Percentiles rank a stretch among this genome's conserved stretches.
Evolutionary conservation across 2,888 invertebrate species (phyloP).

Genomic region (Agrochola circellaris): DNA sequence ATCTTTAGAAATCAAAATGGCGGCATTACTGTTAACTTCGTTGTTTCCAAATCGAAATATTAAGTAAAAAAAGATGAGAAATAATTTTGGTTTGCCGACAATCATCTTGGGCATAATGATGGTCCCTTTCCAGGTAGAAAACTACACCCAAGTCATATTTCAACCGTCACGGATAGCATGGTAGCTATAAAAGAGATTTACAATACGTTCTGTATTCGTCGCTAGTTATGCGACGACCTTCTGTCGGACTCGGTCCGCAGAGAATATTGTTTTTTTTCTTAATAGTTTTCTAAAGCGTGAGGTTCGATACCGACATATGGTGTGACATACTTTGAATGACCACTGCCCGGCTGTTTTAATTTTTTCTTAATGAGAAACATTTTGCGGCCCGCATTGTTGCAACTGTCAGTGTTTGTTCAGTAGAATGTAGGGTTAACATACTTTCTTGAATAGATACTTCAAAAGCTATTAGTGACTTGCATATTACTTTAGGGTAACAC

Average conservation of each 20-base stretch:
- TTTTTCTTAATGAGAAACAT: slow-evolving; percentile 73
- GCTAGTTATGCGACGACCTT: slow-evolving; percentile 89
- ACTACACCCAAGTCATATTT: slow-evolving; percentile 89
- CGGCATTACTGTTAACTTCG: slow-evolving; percentile 80
- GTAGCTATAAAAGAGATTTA: slow-evolving; percentile 89
- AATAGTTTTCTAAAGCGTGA: slow-evolving; percentile 79
- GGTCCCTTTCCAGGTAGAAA: slow-evolving; percentile 89
- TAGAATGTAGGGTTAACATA: slow-evolving; percentile 20
- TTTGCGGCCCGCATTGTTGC: slow-evolving; percentile 65
- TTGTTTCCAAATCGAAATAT: slow-evolving; percentile 82
- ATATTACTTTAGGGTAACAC: background rate
- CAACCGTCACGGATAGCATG: slow-evolving; percentile 86
- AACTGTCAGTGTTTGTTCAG: slow-evolving; percentile 77
- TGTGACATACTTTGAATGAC: slow-evolving; percentile 84
- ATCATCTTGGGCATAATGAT: slow-evolving; percentile 87
- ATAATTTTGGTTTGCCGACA: slow-evolving; percentile 88
- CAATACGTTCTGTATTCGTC: slow-evolving; percentile 87
- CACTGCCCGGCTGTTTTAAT: slow-evolving; percentile 77
- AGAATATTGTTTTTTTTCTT: slow-evolving; percentile 86
- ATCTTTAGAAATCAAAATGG: slow-evolving; percentile 75
- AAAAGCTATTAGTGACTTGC: slow-evolving; percentile 15
- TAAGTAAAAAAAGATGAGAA: slow-evolving; percentile 82
- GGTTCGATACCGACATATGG: slow-evolving; percentile 83
- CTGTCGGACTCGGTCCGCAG: slow-evolving; percentile 83
- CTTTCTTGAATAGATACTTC: slow-evolving; percentile 26